phyloP scores from a whole-genome alignment of 2,888 invertebrate species.

The Crioceris asparagi region DNA sequence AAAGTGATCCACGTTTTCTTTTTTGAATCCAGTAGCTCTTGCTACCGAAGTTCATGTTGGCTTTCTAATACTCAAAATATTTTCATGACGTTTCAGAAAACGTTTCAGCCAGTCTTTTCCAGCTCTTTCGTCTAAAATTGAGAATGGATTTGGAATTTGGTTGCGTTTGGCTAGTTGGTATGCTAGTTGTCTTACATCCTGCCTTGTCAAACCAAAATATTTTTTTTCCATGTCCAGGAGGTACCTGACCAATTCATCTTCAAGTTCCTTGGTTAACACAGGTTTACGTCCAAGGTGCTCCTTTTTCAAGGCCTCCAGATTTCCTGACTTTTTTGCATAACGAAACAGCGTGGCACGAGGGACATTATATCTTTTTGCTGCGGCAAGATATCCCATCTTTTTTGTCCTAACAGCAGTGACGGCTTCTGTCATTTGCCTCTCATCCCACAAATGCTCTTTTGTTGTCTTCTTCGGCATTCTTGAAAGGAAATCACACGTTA shows the following conservation, averaged over 20 bases:
- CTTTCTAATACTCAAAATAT: not conserved
- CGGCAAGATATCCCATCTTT: too few relatives aligned
- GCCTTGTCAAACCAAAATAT: slow-evolving; percentile 8
- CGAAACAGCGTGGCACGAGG: too few relatives aligned
- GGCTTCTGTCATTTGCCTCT: too few relatives aligned
- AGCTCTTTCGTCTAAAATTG: slow-evolving; percentile 8
- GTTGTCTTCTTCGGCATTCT: too few relatives aligned
- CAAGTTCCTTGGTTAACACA: slow-evolving; percentile 4
- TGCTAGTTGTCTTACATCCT: too few relatives aligned
- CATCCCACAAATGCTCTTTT: too few relatives aligned
- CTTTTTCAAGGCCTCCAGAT: too few relatives aligned
- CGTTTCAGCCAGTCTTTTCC: slow-evolving; percentile 9
- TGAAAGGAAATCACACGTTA: too few relatives aligned
- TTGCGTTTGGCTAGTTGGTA: slow-evolving; percentile 10
- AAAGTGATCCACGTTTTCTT: slow-evolving; percentile 7
- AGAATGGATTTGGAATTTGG: slow-evolving; percentile 7
- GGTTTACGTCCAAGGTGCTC: slow-evolving; percentile 6
- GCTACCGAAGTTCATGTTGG: slow-evolving; percentile 9
- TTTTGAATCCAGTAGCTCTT: slow-evolving; percentile 12
- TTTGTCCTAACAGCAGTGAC: too few relatives aligned
- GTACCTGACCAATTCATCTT: slow-evolving; percentile 6
- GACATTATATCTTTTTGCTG: too few relatives aligned
- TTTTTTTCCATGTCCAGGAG: slow-evolving; percentile 6
- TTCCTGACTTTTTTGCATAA: too few relatives aligned
- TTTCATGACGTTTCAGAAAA: slow-evolving; percentile 9